A percentile compares a stretch with the other conserved stretches of the same genome.
These are phyloP conservation scores for Pemphredon lugubris DNA, from an alignment of 2,888 invertebrate species.

Conservation along the genomic window DNA sequence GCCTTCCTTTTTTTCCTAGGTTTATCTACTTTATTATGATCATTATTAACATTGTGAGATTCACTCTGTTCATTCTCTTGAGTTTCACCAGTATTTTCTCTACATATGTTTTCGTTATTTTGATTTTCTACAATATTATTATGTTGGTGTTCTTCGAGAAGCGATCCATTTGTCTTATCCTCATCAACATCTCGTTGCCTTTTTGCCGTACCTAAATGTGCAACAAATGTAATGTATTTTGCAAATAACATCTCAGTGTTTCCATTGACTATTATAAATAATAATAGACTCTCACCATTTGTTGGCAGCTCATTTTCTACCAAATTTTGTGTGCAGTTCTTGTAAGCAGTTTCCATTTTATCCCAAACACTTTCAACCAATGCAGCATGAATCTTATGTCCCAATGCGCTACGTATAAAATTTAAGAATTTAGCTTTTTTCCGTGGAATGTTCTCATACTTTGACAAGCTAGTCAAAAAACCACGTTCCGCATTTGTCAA, in stretches of 20 bases:
- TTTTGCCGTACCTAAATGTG: conserved; percentile 11
- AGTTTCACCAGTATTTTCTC: conserved; percentile 67
- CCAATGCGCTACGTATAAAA: conserved; percentile 85
- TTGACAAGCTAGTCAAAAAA: conserved; percentile 87
- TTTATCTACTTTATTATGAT: conserved; percentile 3
- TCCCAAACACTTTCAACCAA: conserved; percentile 88
- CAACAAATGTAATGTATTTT: not conserved
- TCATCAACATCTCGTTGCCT: conserved; percentile 3
- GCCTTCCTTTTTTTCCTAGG: conserved; percentile 62
- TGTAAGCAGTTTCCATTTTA: conserved; percentile 78
- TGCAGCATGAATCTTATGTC: conserved; percentile 83
- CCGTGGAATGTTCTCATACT: conserved; percentile 91
- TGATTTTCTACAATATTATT: conserved; percentile 69
- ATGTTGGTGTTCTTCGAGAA: conserved; percentile 38
- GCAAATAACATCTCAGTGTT: not conserved
- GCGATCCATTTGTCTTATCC: conserved; percentile 2
- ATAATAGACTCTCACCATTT: conserved; percentile 30
- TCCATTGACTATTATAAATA: not conserved
- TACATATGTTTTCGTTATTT: conserved; percentile 72
- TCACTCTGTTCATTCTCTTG: conserved; percentile 33
- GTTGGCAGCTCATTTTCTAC: conserved; percentile 15
- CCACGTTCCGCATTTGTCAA: conserved; percentile 84
- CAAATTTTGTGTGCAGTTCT: conserved; percentile 45
- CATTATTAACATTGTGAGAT: not conserved
- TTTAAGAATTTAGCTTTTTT: conserved; percentile 93